phyloP scores from a whole-genome alignment of 2,888 invertebrate species.

The Drosophila bunnanda region DNA sequence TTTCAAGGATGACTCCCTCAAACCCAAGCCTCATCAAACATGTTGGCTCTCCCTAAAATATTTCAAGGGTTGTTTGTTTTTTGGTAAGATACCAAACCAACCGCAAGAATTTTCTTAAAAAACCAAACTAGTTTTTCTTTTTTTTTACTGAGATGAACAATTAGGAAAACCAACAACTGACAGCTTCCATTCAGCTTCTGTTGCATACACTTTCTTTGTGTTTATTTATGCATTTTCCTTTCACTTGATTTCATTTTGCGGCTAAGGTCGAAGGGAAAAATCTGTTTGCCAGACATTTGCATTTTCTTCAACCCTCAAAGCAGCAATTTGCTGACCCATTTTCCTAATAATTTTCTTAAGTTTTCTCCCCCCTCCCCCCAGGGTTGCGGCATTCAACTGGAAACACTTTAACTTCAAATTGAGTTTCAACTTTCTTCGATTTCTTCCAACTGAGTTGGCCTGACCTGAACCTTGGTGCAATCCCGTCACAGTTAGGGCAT shows the following conservation, averaged over 20 bases:
- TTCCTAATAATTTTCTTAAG: conserved; percentile 48
- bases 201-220: conserved; percentile 45
- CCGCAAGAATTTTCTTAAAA: conserved; percentile 46
- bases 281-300: conserved; percentile 67
- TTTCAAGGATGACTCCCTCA: neutral
- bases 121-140: conserved; percentile 52
- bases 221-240: conserved; percentile 73
- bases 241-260: conserved; percentile 77
- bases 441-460: conserved; percentile 66
- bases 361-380: conserved; percentile 6
- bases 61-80: conserved; percentile 56
- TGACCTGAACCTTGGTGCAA: conserved; percentile 36
- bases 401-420: conserved; percentile 67
- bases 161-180: conserved; percentile 55
- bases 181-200: conserved; percentile 37
- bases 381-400: conserved; percentile 59
- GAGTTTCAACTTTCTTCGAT: conserved; percentile 19
- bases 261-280: conserved; percentile 33
- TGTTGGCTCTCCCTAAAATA: conserved; percentile 21
- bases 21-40: conserved; percentile 11
- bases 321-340: conserved; percentile 69
- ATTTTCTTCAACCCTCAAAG: conserved; percentile 45
- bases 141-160: conserved; percentile 45
- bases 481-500: conserved; percentile 33
- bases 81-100: conserved; percentile 13